These are phyloP conservation scores for Channa striata DNA, from an alignment of 2,797 vertebrate genomes.

Conservation along the genomic window DNA sequence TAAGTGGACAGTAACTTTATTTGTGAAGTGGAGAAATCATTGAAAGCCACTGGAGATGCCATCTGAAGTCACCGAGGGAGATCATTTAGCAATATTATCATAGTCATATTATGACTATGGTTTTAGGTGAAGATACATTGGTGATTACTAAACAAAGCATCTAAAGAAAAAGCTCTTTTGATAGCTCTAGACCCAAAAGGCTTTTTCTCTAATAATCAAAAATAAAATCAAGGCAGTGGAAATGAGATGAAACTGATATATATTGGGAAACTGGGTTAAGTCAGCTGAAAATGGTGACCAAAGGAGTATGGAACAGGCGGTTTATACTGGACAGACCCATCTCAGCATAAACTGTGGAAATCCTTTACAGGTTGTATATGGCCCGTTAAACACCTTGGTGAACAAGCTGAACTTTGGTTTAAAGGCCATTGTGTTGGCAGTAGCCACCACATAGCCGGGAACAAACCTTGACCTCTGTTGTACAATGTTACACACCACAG, in stretches of 20 bases:
- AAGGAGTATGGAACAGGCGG: background rate
- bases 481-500: too few relatives aligned
- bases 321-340: too few relatives aligned
- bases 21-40: slow-evolving; percentile 3
- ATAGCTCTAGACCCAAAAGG: background rate
- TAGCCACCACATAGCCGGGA: background rate
- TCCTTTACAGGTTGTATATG: background rate
- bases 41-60: background rate
- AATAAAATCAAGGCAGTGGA: background rate
- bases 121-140: background rate
- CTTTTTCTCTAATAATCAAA: background rate
- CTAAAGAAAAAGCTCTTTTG: slow-evolving; percentile 11
- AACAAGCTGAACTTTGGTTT: background rate
- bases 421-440: too few relatives aligned
- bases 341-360: background rate
- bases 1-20: slow-evolving; percentile 9
- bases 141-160: background rate
- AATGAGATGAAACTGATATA: slow-evolving; percentile 9
- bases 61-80: background rate
- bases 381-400: background rate
- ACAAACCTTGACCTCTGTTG: slow-evolving; percentile 27
- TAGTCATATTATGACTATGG: too few relatives aligned
- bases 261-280: slow-evolving; percentile 20
- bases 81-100: background rate
- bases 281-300: slow-evolving; percentile 9